phyloP scores from a whole-genome alignment of 2,888 invertebrate species.

The Aporophyla nigra region DNA sequence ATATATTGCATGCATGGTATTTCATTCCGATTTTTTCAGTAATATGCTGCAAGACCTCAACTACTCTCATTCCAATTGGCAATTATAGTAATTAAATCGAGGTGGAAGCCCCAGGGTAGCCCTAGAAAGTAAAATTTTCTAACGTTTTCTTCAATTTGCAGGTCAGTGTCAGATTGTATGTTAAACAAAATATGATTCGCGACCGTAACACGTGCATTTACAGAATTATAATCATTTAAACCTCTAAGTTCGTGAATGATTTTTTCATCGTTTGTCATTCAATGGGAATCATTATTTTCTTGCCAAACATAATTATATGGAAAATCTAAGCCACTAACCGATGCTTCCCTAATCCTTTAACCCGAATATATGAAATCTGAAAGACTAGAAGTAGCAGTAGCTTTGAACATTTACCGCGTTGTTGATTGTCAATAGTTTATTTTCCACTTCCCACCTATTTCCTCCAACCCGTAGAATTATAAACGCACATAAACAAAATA shows the following conservation, averaged over 20 bases:
- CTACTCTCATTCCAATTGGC: not conserved
- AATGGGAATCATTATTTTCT: no score
- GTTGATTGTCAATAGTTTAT: not conserved
- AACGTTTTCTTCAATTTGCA: no score
- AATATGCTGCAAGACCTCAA: not conserved
- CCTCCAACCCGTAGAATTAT: conserved; percentile 3
- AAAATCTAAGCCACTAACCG: not conserved
- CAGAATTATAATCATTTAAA: no score
- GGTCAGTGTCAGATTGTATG: no score
- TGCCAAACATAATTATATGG: not conserved
- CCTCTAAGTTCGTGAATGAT: no score
- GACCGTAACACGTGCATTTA: no score
- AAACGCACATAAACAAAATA: conserved; percentile 33
- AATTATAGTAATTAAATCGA: not conserved
- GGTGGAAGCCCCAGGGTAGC: no score
- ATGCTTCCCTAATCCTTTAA: not conserved
- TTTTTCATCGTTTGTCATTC: no score
- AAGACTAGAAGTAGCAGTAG: not conserved
- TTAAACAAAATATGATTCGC: no score
- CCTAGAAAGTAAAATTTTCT: no score
- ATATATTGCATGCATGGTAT: conserved; percentile 1
- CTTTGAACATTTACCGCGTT: not conserved
- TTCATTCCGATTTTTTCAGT: not conserved
- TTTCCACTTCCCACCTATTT: not conserved
- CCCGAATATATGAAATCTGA: not conserved